Conservation (phyloP, 2,888 invertebrate genomes). For the Marronus borbonicus region DNA sequence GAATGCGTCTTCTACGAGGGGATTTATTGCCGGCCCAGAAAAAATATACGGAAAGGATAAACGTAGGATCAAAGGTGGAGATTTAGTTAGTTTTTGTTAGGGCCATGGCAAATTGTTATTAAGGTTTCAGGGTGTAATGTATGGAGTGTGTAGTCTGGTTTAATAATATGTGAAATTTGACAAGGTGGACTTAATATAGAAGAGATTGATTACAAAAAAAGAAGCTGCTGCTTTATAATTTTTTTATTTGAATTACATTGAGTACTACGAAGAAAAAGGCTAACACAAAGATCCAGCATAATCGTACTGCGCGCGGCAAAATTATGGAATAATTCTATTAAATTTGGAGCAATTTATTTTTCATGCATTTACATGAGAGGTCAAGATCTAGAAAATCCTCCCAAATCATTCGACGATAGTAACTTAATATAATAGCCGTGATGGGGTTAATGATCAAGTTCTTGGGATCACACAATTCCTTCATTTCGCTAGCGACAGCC, state of each 20-base stretch:
- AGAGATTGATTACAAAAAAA: no score
- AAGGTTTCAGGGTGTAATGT: background rate
- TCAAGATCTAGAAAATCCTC: no score
- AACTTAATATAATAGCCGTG: no score
- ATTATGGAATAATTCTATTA: no score
- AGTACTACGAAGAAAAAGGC: background rate
- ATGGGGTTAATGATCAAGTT: no score
- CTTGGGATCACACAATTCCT: no score
- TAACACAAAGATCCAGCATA: no score
- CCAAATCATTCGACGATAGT: no score
- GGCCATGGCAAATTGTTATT: constrained; percentile 5
- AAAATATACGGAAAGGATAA: background rate
- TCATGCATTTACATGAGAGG: no score
- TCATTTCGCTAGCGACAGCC: no score
- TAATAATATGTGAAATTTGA: background rate
- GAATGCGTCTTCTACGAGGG: background rate
- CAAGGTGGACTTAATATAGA: background rate
- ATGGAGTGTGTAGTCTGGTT: background rate
- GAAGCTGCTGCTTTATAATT: background rate
- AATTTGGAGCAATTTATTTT: no score
- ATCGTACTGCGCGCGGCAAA: no score
- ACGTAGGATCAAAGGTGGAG: background rate
- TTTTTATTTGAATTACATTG: background rate
- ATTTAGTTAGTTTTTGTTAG: background rate
- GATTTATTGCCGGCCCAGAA: background rate